These are phyloP conservation scores for Drosophila elegans DNA, from an alignment of 1,140 invertebrate species.

Conservation along the genomic window DNA sequence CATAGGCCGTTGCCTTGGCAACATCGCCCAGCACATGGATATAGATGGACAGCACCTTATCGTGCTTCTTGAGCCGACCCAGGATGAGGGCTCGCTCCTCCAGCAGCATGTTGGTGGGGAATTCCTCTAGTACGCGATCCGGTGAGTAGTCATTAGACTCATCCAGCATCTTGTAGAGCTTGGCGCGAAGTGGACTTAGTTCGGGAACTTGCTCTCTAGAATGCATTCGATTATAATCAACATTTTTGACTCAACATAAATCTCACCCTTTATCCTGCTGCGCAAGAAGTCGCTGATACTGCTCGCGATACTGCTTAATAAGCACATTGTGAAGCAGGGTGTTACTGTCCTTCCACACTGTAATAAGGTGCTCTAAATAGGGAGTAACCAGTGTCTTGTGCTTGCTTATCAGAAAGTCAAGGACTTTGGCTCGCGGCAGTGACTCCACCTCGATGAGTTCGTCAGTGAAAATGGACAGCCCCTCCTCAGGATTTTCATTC, in stretches of 20 bases:
- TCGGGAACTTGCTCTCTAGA: slow-evolving; percentile 41
- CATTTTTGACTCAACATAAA: not conserved
- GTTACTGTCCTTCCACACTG: slow-evolving; percentile 94
- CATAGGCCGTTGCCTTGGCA: slow-evolving; percentile 93
- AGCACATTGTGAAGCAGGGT: slow-evolving; percentile 95
- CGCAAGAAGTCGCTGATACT: slow-evolving; percentile 77
- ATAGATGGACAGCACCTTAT: slow-evolving; percentile 97
- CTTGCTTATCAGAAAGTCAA: slow-evolving; percentile 94
- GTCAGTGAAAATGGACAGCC: slow-evolving; percentile 97
- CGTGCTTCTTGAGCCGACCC: slow-evolving; percentile 95
- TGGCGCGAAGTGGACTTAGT: slow-evolving; percentile 84
- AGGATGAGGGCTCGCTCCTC: slow-evolving; percentile 97
- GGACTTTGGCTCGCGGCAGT: slow-evolving; percentile 93
- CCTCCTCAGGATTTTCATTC: slow-evolving; percentile 93
- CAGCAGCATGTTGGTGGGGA: slow-evolving; percentile 93
- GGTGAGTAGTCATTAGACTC: slow-evolving; percentile 93
- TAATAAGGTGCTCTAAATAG: slow-evolving; percentile 97
- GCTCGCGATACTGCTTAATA: slow-evolving; percentile 93
- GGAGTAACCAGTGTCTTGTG: slow-evolving; percentile 93
- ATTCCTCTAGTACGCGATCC: slow-evolving; percentile 94
- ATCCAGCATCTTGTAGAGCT: slow-evolving; percentile 93
- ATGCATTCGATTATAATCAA: not conserved
- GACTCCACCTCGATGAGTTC: slow-evolving; percentile 95
- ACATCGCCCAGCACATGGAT: slow-evolving; percentile 93
- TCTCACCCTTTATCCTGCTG: slow-evolving; percentile 46